Evolutionary conservation across 2,113 vertebrate species (phyloP), one percentile per base, ranked within the genome.

Genomic region (Turnix velox): DNA sequence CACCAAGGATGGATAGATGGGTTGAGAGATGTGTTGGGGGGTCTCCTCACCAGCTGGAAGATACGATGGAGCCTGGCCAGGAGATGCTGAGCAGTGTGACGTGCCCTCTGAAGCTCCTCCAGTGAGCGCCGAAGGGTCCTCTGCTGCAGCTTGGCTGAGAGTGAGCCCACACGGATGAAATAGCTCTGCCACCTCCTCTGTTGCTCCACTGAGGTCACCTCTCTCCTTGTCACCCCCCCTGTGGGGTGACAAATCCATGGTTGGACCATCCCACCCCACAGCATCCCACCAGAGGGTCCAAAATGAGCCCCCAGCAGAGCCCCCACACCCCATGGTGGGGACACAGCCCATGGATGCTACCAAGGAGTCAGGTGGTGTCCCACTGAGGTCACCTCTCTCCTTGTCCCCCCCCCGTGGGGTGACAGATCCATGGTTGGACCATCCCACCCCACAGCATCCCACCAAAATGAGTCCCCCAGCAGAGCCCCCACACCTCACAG

Each of bases 131-230:
- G 97, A 37, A 98, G 98, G 0, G 98, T 98, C 28, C 97, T 97
- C 72, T 98, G 98, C 15, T 96, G 98, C 55, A 99, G 97, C 68
- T 97, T 96, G 18, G 97, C 58, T 0, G 99, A 99, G 71, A 99
- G 97, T 7, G 98, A 98, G 31, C 99, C 99, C 97, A 99, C 93
- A 0, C 98, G 99, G 51, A 99, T 97, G 1, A 99, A 99, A 93
- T 98, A 99, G 96, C 98, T 98, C 87, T 96, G 95, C 22, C 89
- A 78, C 5, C 68, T 62, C 10, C 84, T 59, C 84, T 96, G 97
- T 22, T 28, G 76, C 57, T 86, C 96, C 6, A 59, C 13, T 0
- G 67, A 43, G 7, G 90, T 48, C 57, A 83, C 93, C 12, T 89
- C 93, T 0, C 33, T 73, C 9, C 76, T 78, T 1, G 51, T 87